Evolutionary conservation across 2,888 invertebrate genomes (phyloP).

Genomic region (Patella depressa): DNA sequence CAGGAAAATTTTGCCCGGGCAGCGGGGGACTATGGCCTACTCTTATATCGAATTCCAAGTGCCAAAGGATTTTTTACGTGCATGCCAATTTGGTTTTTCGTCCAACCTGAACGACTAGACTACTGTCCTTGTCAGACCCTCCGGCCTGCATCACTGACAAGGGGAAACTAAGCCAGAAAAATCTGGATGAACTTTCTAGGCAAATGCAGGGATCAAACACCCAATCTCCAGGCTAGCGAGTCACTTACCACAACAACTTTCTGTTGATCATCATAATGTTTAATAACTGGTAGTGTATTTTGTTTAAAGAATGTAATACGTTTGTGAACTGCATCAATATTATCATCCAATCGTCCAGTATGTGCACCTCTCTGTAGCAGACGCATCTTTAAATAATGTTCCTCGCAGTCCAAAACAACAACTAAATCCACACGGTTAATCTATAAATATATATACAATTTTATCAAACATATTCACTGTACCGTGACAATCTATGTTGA

Average conservation of each 20-base stretch:
- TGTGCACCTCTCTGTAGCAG: conserved; percentile 49
- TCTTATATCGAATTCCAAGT: too few relatives aligned
- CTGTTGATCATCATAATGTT: conserved; percentile 61
- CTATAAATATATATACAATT: conserved; percentile 36
- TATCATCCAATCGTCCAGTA: conserved; percentile 46
- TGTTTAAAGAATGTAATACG: conserved; percentile 60
- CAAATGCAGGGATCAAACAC: too few relatives aligned
- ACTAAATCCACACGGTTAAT: conserved; percentile 58
- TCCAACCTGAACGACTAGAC: too few relatives aligned
- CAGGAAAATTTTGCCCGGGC: too few relatives aligned
- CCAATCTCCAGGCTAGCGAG: too few relatives aligned
- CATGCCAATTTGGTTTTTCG: too few relatives aligned
- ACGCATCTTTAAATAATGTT: conserved; percentile 50
- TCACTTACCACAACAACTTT: conserved; percentile 60
- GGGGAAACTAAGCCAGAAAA: too few relatives aligned
- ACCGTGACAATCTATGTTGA: background rate
- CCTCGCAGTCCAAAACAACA: conserved; percentile 66
- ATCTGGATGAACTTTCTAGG: too few relatives aligned
- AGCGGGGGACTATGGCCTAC: too few relatives aligned
- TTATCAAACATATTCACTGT: background rate
- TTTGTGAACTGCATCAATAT: conserved; percentile 50
- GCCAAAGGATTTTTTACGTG: too few relatives aligned
- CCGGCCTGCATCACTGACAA: too few relatives aligned
- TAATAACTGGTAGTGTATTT: conserved; percentile 62
- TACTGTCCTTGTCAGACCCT: too few relatives aligned